Conservation (phyloP, 2,113 vertebrate genomes). For the Tor tambroides region DNA sequence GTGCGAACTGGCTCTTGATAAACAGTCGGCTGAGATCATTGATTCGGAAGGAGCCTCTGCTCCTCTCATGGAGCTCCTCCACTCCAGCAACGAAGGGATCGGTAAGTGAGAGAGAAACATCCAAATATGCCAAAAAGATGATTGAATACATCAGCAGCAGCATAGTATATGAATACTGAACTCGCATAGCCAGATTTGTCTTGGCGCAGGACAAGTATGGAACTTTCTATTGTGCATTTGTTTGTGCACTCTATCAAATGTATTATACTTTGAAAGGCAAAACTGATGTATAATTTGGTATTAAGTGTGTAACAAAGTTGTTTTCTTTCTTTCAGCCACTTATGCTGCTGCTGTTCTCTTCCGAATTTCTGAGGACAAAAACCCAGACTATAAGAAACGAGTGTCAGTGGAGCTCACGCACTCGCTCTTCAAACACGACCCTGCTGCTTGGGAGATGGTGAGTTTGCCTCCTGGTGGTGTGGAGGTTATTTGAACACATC, state of each 20-base stretch:
- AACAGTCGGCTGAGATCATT: conserved; percentile 86
- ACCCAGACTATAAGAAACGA: conserved; percentile 89
- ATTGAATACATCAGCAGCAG: neutral
- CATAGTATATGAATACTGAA: neutral
- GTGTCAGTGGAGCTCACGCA: conserved; percentile 96
- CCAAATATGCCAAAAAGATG: conserved; percentile 35
- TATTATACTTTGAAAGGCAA: neutral
- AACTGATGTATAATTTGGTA: neutral
- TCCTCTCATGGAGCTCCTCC: conserved; percentile 93
- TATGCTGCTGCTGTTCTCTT: conserved; percentile 94
- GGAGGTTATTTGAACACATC: neutral
- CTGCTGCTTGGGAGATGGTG: conserved; percentile 89
- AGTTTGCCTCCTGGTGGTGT: conserved; percentile 66
- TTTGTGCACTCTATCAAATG: no score
- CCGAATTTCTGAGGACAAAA: conserved; percentile 97
- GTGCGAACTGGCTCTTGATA: conserved; percentile 95
- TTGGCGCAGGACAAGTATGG: no score
- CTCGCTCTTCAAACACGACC: conserved; percentile 93
- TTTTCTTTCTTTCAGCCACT: conserved; percentile 78
- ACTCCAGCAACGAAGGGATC: conserved; percentile 96
- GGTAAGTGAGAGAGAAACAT: conserved; percentile 76
- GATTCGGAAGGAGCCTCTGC: conserved; percentile 92
- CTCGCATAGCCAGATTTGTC: neutral
- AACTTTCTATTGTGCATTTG: no score
- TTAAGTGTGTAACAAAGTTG: neutral